These are phyloP conservation scores for Glareola pratincola DNA, from an alignment of 2,113 vertebrate species.

Conservation along the genomic window DNA sequence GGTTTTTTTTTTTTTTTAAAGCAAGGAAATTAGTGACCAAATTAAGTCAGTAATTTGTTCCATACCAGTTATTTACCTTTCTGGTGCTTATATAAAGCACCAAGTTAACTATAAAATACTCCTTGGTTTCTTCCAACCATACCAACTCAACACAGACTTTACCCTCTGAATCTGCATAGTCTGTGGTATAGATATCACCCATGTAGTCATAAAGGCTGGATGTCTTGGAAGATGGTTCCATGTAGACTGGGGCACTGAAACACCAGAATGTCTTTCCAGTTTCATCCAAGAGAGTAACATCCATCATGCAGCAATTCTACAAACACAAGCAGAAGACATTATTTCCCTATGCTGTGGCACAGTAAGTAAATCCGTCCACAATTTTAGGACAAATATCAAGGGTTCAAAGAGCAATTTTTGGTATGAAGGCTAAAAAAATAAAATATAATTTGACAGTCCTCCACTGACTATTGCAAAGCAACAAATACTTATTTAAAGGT, in stretches of 20 bases:
- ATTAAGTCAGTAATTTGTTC: constrained; percentile 66
- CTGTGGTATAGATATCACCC: constrained; percentile 53
- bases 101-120: constrained; percentile 71
- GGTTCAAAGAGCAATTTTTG: not conserved
- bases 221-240: not conserved
- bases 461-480: not conserved
- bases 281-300: constrained; percentile 75
- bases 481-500: not conserved
- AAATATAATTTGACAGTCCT: not conserved
- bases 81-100: constrained; percentile 64
- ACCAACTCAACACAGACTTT: constrained; percentile 61
- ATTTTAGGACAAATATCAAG: not conserved
- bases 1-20: not conserved
- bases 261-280: constrained; percentile 76
- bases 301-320: constrained; percentile 75
- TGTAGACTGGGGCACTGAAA: constrained; percentile 69
- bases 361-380: not conserved
- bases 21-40: not conserved
- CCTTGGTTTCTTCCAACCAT: constrained; percentile 68
- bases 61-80: constrained; percentile 74
- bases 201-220: constrained; percentile 16
- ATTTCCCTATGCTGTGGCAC: not conserved
- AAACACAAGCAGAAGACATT: constrained; percentile 3
- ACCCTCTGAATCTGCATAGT: constrained; percentile 67
- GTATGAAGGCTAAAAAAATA: not conserved